Percentiles rank a stretch among this genome's conserved stretches.
Evolutionary conservation across 2,888 invertebrate species (phyloP).

Genomic region (Myopa tessellatipennis): DNA sequence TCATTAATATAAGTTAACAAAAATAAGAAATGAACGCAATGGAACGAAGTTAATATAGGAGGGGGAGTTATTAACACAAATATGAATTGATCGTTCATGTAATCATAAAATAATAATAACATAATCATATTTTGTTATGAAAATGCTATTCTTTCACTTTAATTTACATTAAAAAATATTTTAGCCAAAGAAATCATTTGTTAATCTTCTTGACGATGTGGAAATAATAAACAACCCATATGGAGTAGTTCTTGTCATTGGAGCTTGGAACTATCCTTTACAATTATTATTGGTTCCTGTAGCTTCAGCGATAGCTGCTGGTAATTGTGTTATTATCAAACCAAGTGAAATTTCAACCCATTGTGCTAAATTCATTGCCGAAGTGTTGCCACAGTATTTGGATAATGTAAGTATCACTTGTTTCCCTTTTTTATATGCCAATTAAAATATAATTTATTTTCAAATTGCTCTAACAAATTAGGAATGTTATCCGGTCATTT

Average conservation of each 20-base stretch:
- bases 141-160: too few species aligned
- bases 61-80: too few species aligned
- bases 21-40: background rate
- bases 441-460: constrained; percentile 6
- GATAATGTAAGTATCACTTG: constrained; percentile 75
- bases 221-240: constrained; percentile 87
- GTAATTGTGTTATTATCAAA: constrained; percentile 92
- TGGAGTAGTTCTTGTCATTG: constrained; percentile 89
- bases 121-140: too few species aligned
- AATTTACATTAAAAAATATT: background rate
- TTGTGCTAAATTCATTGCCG: constrained; percentile 78
- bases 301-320: constrained; percentile 90
- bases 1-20: constrained; percentile 32
- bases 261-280: constrained; percentile 98
- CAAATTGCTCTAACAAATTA: constrained; percentile 59
- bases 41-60: background rate
- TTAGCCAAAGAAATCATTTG: constrained; percentile 76
- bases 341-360: constrained; percentile 89
- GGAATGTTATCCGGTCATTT: constrained; percentile 84
- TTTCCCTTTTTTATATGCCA: background rate
- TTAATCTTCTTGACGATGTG: constrained; percentile 80
- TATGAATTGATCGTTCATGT: too few species aligned
- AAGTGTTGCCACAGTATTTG: constrained; percentile 86
- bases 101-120: too few species aligned
- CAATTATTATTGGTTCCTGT: constrained; percentile 84